Conservation (phyloP, 2,888 invertebrate genomes). For the Oasisia sp. region DNA sequence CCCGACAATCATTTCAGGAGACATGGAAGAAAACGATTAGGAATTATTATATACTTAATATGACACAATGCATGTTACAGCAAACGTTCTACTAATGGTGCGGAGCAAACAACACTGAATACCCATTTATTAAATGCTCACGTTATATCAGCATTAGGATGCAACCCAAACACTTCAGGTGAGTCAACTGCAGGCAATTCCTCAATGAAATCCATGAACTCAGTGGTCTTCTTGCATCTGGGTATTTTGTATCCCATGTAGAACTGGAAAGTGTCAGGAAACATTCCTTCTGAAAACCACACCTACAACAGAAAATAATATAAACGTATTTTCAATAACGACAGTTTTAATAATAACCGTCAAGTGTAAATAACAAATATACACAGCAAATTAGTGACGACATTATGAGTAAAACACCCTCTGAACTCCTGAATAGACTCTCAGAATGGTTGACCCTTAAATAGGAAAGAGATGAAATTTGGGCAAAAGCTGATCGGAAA, state of each 20-base stretch:
- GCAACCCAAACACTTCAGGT: slow-evolving; percentile 88
- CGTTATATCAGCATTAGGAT: slow-evolving; percentile 90
- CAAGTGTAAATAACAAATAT: not conserved
- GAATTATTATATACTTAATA: too few species aligned
- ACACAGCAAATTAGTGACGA: too few species aligned
- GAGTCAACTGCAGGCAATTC: slow-evolving; percentile 80
- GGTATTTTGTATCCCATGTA: slow-evolving; percentile 79
- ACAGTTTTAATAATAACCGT: not conserved
- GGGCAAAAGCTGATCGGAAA: too few species aligned
- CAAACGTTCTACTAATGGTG: too few species aligned
- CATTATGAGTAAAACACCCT: too few species aligned
- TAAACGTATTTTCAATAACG: not conserved
- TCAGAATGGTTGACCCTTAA: too few species aligned
- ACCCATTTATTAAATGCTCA: slow-evolving; percentile 52
- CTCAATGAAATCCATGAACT: slow-evolving; percentile 80
- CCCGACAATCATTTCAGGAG: too few species aligned
- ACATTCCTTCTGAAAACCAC: slow-evolving; percentile 82
- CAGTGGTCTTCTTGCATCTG: slow-evolving; percentile 75
- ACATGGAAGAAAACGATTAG: too few species aligned
- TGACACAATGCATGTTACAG: too few species aligned
- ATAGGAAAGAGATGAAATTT: too few species aligned
- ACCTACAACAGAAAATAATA: slow-evolving; percentile 49
- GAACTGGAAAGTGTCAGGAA: slow-evolving; percentile 79
- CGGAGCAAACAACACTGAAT: too few species aligned
- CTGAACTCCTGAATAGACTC: too few species aligned